Conservation (phyloP, 2,888 invertebrate species). For the Himalopsyche kuldschensis region DNA sequence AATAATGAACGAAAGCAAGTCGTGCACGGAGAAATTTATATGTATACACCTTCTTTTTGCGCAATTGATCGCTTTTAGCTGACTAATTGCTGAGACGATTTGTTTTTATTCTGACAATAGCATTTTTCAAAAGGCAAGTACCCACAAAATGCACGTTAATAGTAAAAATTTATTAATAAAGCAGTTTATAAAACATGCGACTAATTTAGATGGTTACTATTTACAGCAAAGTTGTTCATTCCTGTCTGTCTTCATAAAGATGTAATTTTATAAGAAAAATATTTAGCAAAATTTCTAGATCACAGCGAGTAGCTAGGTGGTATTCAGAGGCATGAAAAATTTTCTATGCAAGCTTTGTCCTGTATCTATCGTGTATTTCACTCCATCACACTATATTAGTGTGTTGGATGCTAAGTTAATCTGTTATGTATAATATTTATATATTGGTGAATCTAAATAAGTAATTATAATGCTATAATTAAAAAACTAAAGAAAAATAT, state of each 20-base stretch:
- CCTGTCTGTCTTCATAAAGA: neutral
- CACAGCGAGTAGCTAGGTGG: neutral
- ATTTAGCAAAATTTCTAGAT: neutral
- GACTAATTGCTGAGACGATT: neutral
- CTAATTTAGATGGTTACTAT: neutral
- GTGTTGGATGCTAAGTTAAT: slow-evolving; percentile 14
- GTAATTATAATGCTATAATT: neutral
- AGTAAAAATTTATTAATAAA: neutral
- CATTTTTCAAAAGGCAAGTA: neutral
- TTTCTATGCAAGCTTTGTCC: neutral
- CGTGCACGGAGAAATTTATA: slow-evolving; percentile 17
- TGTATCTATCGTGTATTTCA: slow-evolving; percentile 1
- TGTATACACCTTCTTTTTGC: slow-evolving; percentile 26
- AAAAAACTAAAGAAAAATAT: neutral
- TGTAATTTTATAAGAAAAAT: neutral
- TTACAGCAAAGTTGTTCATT: neutral
- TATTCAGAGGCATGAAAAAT: neutral
- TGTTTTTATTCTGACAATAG: neutral
- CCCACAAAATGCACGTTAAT: neutral
- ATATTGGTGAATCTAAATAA: neutral
- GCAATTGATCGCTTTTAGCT: slow-evolving; percentile 7
- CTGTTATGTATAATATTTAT: slow-evolving; percentile 5
- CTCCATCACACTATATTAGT: slow-evolving; percentile 29
- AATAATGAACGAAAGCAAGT: slow-evolving; percentile 25
- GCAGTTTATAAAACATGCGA: neutral